These are phyloP conservation scores for Eulemur rubriventer DNA, from an alignment of 2,797 vertebrate genomes.

Conservation along the genomic window DNA sequence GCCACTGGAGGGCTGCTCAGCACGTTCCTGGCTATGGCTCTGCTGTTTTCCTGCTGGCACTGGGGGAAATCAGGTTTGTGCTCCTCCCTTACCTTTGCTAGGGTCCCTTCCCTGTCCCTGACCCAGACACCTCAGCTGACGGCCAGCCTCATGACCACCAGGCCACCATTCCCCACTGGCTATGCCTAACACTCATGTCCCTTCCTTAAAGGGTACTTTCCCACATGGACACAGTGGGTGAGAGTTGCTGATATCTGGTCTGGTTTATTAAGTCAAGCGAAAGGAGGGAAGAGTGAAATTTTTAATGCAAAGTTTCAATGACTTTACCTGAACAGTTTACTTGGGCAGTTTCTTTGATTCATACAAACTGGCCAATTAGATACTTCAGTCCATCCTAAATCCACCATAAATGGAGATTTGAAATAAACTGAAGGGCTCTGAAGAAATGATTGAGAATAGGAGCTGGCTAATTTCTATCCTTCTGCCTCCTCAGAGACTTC, in stretches of 20 bases:
- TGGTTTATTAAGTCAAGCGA: not conserved
- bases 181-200: not conserved
- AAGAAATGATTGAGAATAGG: not conserved
- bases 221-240: not conserved
- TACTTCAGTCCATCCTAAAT: not conserved
- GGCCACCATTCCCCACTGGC: not conserved
- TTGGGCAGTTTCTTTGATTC: not conserved
- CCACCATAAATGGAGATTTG: not conserved
- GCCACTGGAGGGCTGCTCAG: not conserved
- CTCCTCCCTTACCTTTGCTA: not conserved
- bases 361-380: not conserved
- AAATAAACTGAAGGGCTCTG: not conserved
- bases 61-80: slow-evolving; percentile 17
- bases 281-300: not conserved
- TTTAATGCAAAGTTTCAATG: not conserved
- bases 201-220: not conserved
- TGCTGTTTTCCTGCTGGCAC: not conserved
- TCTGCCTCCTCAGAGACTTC: not conserved
- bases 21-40: not conserved
- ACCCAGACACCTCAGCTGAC: not conserved
- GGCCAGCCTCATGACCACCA: not conserved
- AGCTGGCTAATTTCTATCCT: not conserved
- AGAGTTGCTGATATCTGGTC: not conserved
- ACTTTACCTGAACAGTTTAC: not conserved
- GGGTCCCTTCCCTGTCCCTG: not conserved